Percentiles rank a stretch among this genome's conserved stretches.
Evolutionary conservation across 2,797 vertebrate genomes (phyloP).

Genomic region (Catharus ustulatus): DNA sequence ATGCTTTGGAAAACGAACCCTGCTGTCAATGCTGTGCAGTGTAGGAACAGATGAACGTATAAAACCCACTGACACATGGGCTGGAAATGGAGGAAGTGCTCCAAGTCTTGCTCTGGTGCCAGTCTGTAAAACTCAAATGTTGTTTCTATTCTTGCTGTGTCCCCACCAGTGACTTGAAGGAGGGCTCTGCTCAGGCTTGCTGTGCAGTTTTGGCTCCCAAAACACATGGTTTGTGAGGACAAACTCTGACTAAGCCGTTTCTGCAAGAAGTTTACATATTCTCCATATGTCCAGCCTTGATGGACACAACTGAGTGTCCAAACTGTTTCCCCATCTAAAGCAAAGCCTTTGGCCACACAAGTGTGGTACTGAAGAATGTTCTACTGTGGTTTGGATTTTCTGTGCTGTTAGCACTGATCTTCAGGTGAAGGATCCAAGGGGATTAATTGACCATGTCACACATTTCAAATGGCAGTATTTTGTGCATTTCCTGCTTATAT

Average conservation of each 20-base stretch:
- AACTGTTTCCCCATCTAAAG: not conserved
- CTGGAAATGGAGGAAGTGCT: not conserved
- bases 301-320: not conserved
- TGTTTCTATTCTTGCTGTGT: not conserved
- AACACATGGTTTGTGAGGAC: not conserved
- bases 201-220: not conserved
- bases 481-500: not conserved
- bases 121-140: not conserved
- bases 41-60: not conserved
- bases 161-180: not conserved
- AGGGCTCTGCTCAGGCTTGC: not conserved
- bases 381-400: not conserved
- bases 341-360: rapidly evolving
- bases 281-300: not conserved
- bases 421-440: not conserved
- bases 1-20: not conserved
- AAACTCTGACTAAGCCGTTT: not conserved
- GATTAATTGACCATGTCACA: not conserved
- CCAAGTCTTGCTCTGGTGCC: not conserved
- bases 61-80: not conserved
- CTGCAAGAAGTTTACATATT: not conserved
- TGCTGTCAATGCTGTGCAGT: rapidly evolving
- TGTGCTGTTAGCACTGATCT: not conserved
- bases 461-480: not conserved
- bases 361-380: rapidly evolving